phyloP scores from a whole-genome alignment of 2,113 vertebrate species.

The Nestor notabilis region DNA sequence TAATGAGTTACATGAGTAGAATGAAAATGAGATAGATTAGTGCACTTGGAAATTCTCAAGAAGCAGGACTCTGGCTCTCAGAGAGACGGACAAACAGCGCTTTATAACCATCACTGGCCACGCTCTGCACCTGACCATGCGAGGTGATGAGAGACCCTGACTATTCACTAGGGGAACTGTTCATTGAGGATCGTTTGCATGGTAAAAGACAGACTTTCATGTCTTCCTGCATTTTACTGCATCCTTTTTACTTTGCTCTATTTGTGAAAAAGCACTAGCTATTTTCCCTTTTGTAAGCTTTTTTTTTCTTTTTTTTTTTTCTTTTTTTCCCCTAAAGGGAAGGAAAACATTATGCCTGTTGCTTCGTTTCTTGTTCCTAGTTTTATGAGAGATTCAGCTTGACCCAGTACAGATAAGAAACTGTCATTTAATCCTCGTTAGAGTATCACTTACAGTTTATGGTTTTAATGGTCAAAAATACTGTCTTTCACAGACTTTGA shows the following conservation, averaged over 20 bases:
- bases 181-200: constrained; percentile 7
- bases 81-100: constrained; percentile 49
- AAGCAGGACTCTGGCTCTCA: constrained; percentile 30
- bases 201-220: constrained; percentile 39
- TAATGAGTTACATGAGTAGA: constrained; percentile 37
- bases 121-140: background rate
- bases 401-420: background rate
- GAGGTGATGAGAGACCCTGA: background rate
- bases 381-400: background rate
- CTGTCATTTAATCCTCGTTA: background rate
- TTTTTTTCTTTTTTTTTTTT: too few relatives aligned
- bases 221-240: constrained; percentile 54
- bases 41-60: constrained; percentile 40
- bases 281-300: background rate
- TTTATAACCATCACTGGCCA: constrained; percentile 40
- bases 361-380: background rate
- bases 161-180: background rate
- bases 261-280: background rate
- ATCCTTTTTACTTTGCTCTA: constrained; percentile 15
- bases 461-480: background rate
- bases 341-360: background rate
- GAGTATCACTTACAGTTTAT: background rate
- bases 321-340: background rate
- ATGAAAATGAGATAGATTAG: constrained; percentile 45
- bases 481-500: background rate